These are phyloP conservation scores for Heteromurus nitidus DNA, from an alignment of 2,888 invertebrate species.

Conservation along the genomic window DNA sequence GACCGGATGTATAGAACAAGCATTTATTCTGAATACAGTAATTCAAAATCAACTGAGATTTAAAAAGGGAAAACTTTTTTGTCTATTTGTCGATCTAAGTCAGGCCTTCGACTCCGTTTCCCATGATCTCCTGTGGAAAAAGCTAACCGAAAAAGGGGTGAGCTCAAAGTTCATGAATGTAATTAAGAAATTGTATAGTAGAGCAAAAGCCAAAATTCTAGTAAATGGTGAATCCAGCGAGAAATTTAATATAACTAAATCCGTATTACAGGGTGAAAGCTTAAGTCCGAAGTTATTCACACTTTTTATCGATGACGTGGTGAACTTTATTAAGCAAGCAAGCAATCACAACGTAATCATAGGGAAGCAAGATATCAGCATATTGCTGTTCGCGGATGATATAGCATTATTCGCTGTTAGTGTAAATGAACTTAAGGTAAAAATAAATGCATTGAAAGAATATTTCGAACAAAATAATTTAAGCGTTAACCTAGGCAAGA, in stretches of 20 bases:
- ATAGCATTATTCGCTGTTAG: neutral
- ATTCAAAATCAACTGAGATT: slow-evolving; percentile 45
- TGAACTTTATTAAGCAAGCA: neutral
- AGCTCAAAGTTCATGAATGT: slow-evolving; percentile 34
- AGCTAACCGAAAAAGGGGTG: slow-evolving; percentile 12
- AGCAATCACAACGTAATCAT: neutral
- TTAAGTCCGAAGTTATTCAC: slow-evolving; percentile 51
- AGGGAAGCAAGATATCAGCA: neutral
- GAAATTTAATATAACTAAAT: slow-evolving; percentile 24
- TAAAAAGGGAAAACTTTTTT: slow-evolving; percentile 40
- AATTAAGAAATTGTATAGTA: slow-evolving; percentile 24
- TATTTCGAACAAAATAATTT: slow-evolving; percentile 11
- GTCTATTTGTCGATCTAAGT: slow-evolving; percentile 49
- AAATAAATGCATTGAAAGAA: neutral
- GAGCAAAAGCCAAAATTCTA: slow-evolving; percentile 38
- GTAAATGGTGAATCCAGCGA: neutral
- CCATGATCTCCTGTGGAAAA: slow-evolving; percentile 41
- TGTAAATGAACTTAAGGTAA: neutral
- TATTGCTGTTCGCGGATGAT: slow-evolving; percentile 4
- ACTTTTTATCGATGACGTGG: slow-evolving; percentile 50
- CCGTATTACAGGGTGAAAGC: slow-evolving; percentile 61
- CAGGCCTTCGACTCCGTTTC: slow-evolving; percentile 42
- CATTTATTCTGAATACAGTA: slow-evolving; percentile 44
- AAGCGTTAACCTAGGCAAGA: neutral
- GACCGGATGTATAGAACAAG: slow-evolving; percentile 51